phyloP scores from a whole-genome alignment of 1,140 invertebrate species.

The Grapholita molesta region DNA sequence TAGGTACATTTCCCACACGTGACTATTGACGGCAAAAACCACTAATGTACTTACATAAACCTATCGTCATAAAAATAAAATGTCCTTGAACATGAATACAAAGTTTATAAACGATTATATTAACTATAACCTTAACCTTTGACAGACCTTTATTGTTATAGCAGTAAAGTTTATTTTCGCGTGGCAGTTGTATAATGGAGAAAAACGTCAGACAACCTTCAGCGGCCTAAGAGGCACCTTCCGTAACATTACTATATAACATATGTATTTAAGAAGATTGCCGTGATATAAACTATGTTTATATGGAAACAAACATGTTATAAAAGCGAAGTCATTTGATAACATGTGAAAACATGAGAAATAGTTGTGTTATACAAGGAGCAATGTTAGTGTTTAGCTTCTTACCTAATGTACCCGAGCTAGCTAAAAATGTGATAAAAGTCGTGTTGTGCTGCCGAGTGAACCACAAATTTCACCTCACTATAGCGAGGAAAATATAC shows the following conservation, averaged over 20 bases:
- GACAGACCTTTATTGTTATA: neutral
- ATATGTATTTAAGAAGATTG: neutral
- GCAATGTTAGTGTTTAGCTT: too few relatives aligned
- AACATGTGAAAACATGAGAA: too few relatives aligned
- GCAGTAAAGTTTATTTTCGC: neutral
- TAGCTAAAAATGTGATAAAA: too few relatives aligned
- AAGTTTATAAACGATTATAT: neutral
- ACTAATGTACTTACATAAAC: neutral
- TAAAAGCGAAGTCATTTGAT: too few relatives aligned
- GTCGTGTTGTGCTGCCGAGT: too few relatives aligned
- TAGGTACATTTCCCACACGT: too few relatives aligned
- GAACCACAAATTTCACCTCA: too few relatives aligned
- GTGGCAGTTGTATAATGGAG: neutral
- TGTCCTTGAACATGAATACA: conserved; percentile 14
- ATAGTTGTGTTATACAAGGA: too few relatives aligned
- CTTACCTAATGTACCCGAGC: too few relatives aligned
- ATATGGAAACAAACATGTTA: neutral
- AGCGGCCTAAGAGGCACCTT: neutral
- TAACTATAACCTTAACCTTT: neutral
- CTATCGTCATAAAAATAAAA: neutral
- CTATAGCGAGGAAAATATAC: too few relatives aligned
- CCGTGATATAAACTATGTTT: neutral
- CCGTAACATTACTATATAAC: neutral
- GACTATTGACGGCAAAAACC: too few relatives aligned
- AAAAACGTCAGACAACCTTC: neutral